Percentiles rank a stretch among this genome's conserved stretches.
These are phyloP conservation scores for Todiramphus chloris DNA, from an alignment of 2,113 vertebrate genomes.

Conservation along the genomic window DNA sequence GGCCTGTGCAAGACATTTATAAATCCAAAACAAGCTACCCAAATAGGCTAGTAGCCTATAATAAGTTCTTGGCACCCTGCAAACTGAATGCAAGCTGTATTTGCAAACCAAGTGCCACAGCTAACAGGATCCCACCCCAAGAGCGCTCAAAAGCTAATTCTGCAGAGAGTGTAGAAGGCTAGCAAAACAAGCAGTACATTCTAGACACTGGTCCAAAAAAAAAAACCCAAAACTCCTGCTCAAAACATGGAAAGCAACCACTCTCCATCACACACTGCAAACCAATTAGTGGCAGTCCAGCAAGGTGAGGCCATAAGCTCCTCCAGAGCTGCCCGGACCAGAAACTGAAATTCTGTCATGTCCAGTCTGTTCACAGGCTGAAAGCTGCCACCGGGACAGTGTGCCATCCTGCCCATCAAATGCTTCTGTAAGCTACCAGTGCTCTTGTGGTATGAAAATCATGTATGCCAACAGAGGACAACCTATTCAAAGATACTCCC, in stretches of 20 bases:
- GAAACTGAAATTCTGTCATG: neutral
- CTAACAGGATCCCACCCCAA: neutral
- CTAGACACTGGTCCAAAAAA: neutral
- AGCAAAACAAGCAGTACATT: neutral
- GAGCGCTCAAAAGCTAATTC: neutral
- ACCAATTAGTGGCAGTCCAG: neutral
- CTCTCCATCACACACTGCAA: neutral
- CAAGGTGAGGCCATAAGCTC: neutral
- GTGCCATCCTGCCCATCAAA: neutral
- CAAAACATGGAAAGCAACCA: neutral
- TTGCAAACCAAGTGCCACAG: neutral
- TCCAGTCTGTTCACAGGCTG: neutral
- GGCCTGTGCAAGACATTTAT: neutral
- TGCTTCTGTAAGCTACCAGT: neutral
- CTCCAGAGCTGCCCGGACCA: neutral
- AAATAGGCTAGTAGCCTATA: neutral
- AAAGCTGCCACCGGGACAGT: neutral
- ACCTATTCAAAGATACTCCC: accelerated
- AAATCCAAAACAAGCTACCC: neutral
- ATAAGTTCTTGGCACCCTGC: neutral
- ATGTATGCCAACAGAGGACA: neutral
- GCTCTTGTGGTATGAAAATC: neutral
- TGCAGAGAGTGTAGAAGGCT: neutral
- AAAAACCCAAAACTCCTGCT: neutral
- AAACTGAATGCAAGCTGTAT: neutral